Evolutionary conservation across 2,888 invertebrate genomes (phyloP), one percentile per base, ranked within the genome.

Genomic region (Thymelicus acteon): DNA sequence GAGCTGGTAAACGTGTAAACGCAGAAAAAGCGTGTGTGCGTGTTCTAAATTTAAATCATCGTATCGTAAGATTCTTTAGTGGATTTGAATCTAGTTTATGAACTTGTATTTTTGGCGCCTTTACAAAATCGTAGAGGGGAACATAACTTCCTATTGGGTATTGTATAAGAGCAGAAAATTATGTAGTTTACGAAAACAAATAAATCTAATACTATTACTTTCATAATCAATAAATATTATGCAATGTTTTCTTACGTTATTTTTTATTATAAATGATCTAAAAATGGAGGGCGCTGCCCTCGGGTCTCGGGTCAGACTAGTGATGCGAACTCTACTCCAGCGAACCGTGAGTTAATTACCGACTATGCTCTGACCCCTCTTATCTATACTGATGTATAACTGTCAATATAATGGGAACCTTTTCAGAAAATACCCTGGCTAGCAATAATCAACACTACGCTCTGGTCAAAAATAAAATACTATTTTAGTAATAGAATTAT

Each of bases 1-100:
- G 75, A 67, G 72, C 75, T 72, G 60, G 58, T 75, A 40, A 65
- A 72, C 73, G 75, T 73, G 75, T 74, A 73, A 74, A 76, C 72
- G 72, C 75, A 71, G 73, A 73, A 71, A 67, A 74, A 57, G 67
- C 65, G 68, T 72, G 78, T 77, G 78, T 77, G 81, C 78, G 78
- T 78, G 80, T 82, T 84, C 83, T 79, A 81, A 81, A 80, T 82
- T 78, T 83, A 81, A 82, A 82, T 78, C 75, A 74, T 74, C 76
- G 76, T 77, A 74, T 74, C 74, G 72, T 73, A 73, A 73, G 75
- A 76, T 75, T 71, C 71, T 65, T 72, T 75, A 75, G 66, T 66
- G 73, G 76, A 76, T 75, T 77, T 76, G 75, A 75, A 75, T 76
- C 67, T 74, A 74, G 72, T 73, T 75, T 75, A 67, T 73, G 74